Evolutionary conservation across 2,888 invertebrate genomes (phyloP).

Genomic region (Drosophila affinis): DNA sequence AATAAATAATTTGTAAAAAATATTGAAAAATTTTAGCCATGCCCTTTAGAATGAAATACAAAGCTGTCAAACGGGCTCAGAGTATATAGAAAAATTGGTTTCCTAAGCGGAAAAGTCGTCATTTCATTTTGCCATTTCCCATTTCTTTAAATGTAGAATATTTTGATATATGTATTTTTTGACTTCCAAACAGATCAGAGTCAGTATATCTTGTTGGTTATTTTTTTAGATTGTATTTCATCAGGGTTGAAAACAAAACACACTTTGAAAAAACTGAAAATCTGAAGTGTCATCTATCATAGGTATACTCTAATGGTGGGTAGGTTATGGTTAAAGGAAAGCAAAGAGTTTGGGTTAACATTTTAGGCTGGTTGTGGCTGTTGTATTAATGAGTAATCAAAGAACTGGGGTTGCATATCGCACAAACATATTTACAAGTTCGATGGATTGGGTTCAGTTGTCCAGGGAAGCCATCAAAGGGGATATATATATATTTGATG

Average conservation of each 20-base stretch:
- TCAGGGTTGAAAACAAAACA: slow-evolving; percentile 19
- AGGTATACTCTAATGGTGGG: slow-evolving; percentile 12
- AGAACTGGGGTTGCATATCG: slow-evolving; percentile 79
- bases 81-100: slow-evolving; percentile 4
- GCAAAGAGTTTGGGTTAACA: slow-evolving; percentile 20
- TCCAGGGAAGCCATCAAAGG: slow-evolving; percentile 66
- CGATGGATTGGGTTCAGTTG: slow-evolving; percentile 49
- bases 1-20: slow-evolving; percentile 6
- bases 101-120: no score
- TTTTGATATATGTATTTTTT: neutral
- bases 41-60: slow-evolving; percentile 35
- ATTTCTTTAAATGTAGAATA: neutral
- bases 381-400: slow-evolving; percentile 40
- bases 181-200: neutral
- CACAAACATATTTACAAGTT: slow-evolving; percentile 83
- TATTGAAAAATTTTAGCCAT: slow-evolving; percentile 19
- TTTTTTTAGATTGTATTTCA: slow-evolving; percentile 6
- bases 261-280: slow-evolving; percentile 10
- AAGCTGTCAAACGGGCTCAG: slow-evolving; percentile 19
- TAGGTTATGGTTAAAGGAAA: slow-evolving; percentile 28
- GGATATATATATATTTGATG: slow-evolving; percentile 35
- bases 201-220: slow-evolving; percentile 11
- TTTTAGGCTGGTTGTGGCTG: slow-evolving; percentile 46
- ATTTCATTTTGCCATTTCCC: neutral
- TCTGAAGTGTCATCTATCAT: slow-evolving; percentile 21